Conservation (phyloP, 2,888 invertebrate species). For the Cryptocheilus praepositus region DNA sequence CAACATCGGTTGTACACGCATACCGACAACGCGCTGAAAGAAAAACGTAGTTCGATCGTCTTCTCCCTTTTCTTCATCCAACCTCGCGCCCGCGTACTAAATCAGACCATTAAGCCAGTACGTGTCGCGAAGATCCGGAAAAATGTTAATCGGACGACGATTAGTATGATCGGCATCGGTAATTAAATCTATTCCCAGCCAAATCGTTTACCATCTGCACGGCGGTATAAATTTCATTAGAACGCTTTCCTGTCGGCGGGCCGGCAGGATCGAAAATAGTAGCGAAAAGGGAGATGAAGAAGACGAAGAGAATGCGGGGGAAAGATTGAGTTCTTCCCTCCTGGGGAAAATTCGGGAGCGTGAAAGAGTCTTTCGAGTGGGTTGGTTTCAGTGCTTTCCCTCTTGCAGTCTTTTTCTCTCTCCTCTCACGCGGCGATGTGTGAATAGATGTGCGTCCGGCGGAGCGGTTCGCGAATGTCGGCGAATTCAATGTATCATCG, state of each 20-base stretch:
- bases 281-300: neutral
- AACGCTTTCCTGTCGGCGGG: constrained; percentile 1
- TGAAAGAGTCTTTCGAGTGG: constrained; percentile 36
- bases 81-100: no score
- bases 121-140: constrained; percentile 10
- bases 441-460: constrained; percentile 24
- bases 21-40: constrained; percentile 24
- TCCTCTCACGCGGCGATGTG: neutral
- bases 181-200: no score
- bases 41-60: no score
- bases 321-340: constrained; percentile 42
- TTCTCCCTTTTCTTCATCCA: no score
- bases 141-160: no score
- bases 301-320: constrained; percentile 8
- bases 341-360: constrained; percentile 43
- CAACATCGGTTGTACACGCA: no score
- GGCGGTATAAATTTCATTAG: constrained; percentile 13
- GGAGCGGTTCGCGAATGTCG: constrained; percentile 38
- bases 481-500: constrained; percentile 54
- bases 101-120: constrained; percentile 23
- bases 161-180: no score
- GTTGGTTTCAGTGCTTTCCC: constrained; percentile 5
- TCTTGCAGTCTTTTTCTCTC: neutral
- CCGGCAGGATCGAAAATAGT: constrained; percentile 1
- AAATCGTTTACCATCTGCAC: neutral